Evolutionary conservation across 2,113 vertebrate genomes (phyloP).

Genomic region (Bostrychus sinensis): DNA sequence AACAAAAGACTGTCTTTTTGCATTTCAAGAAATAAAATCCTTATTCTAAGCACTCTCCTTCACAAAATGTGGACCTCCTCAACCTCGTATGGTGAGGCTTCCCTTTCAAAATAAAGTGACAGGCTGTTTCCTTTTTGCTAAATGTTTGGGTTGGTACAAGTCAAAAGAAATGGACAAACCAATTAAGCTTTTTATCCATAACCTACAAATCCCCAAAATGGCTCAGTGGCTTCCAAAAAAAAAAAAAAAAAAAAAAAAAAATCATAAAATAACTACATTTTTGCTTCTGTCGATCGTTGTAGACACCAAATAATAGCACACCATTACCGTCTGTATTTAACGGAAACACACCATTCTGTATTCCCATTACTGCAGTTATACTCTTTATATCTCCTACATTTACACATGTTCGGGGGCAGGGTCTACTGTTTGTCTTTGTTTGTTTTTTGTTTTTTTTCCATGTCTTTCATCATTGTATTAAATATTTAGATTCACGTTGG

Average conservation of each 20-base stretch:
- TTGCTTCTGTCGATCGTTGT: background rate
- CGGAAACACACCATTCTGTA: slow-evolving; percentile 12
- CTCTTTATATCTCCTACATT: slow-evolving; percentile 22
- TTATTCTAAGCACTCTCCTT: too few species aligned
- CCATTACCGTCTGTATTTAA: slow-evolving; percentile 45
- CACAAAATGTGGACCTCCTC: too few species aligned
- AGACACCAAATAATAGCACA: slow-evolving; percentile 55
- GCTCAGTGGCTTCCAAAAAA: background rate
- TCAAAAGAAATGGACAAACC: background rate
- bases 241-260: background rate
- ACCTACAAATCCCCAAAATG: too few species aligned
- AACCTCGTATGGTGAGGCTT: too few species aligned
- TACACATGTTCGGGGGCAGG: slow-evolving; percentile 73
- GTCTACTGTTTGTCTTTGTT: slow-evolving; percentile 62
- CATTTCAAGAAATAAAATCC: too few species aligned
- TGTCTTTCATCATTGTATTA: slow-evolving; percentile 61
- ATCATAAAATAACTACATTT: slow-evolving; percentile 3
- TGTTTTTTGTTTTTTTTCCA: slow-evolving; percentile 39
- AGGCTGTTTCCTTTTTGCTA: background rate
- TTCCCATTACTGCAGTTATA: slow-evolving; percentile 29
- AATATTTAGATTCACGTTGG: slow-evolving; percentile 50
- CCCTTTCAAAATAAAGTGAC: background rate
- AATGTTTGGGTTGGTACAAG: background rate
- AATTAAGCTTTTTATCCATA: too few species aligned
- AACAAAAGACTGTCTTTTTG: too few species aligned